Evolutionary conservation across 2,888 invertebrate species (phyloP), one percentile per base, ranked within the genome.

Genomic region (Schizaphis graminum): DNA sequence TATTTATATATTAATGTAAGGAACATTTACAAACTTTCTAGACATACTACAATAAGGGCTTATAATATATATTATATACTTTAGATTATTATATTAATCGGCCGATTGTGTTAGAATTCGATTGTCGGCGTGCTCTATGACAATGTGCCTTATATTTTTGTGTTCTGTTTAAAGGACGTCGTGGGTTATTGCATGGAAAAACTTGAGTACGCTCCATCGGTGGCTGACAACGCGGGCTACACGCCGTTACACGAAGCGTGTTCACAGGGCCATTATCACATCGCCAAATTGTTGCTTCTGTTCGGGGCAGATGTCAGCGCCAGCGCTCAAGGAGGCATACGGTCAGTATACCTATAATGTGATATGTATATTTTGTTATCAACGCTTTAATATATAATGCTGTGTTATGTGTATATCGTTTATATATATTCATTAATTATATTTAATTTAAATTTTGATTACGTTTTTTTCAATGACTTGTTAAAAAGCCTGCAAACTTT

Each of bases 191-290:
- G 98, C 95, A 96, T 99, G 95, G 98, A 98, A 96, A 98, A 98
- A 95, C 97, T 98, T 96, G 97, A 97, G 95, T 97, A 97, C 95
- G 97, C 97, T 95, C 98, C 98, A 2, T 98, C 98, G 95, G 98
- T 98, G 0, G 98, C 98, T 95, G 99, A 99, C 96, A 99, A 99
- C 96, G 99, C 99, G 3, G 98, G 98, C 0, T 98, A 98, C 95
- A 99, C 99, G 3, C 98, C 99, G 0, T 96, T 99, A 57, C 99
- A 99, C 96, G 99, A 99, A 95, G 98, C 99, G 21, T 98, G 98
- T 95, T 97, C 98, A 7, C 97, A 97, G 95, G 99, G 99, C 10
- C 98, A 98, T 96, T 96, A 99, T 90, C 97, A 97, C 95, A 98
- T 99, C 95, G 98, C 98, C 4, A 97, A 98, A 95, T 96, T 98